Evolutionary conservation across 2,113 vertebrate species (phyloP), one percentile per base, ranked within the genome.

Genomic region (Eptesicus fuscus): DNA sequence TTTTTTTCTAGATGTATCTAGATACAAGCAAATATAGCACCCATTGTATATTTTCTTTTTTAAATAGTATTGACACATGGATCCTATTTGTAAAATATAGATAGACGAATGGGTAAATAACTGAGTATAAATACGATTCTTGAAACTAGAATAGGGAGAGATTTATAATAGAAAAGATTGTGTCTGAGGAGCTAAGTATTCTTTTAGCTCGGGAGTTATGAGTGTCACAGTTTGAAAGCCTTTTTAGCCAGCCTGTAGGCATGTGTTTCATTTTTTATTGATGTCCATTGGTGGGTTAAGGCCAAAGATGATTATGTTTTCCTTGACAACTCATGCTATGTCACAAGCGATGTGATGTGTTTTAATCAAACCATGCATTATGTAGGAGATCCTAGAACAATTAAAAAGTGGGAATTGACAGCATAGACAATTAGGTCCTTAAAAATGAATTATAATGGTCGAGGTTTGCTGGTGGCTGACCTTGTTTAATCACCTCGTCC

Each of bases 331-430:
- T 11, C 35, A 20, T 42, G 37, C 93, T 96, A 32, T 71, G 90
- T 97, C 89, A 82, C 73, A 90, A 69, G 61, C 94, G 65, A 30
- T 74, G 83, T 78, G 88, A 91, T 96, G 61, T 91, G 73, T 42
- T 95, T 78, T 96, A 92, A 93, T 96, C 94, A 95, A 94, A 92
- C 44, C 42, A 94, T 97, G 51, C 91, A 98, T 98, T 98, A 98
- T 98, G 97, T 97, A 98, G 98, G 92, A 98, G 96, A 84, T 71
- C 65, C 92, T 97, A 23, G 90, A 92, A 93, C 96, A 97, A 96
- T 97, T 97, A 98, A 97, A 97, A 80, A 96, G 77, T 79, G 78
- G 20, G 35, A 85, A 94, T 84, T 85, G 94, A 70, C 83, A 88
- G 49, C 65, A 87, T 42, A 96, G 95, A 94, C 98, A 97, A 94